Base-by-base conservation (phyloP, 2,888 invertebrate genomes). In the Bhutanitis thaidina region DNA sequence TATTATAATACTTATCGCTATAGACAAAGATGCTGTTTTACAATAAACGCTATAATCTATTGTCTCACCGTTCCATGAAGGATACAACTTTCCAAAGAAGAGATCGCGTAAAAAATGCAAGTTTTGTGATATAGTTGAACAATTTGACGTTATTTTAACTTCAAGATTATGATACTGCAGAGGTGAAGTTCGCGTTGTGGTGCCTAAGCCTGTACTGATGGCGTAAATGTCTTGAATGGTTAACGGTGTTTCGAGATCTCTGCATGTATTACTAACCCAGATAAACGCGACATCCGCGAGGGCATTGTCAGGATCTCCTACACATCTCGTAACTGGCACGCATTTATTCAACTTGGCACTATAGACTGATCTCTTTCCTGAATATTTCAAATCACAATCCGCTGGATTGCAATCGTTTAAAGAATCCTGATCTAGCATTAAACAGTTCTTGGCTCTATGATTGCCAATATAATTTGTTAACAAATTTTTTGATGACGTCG, bases 71-170 rank as follows among this genome's bases (percentile, higher is more conserved):
- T 63, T 61, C 1, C 54, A 30, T 4, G 61, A 29, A 3, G 72
- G 68, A 48, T 59, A 71, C 5, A 84, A 53, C 48, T 73, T 80
- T 0, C 84, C 82, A 40, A 59, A 64, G 41, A 82, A 57, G 27
- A 84, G 52, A 59, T 85, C 81, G 55, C 57, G 65, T 12, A 86
- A 49, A 15, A 85, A 61, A 15, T 66, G 60, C 7, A 85, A 32
- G 58, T 84, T 81, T 58, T 86, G 72, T 1, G 86, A 86, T 59
- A 86, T 74, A 0, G 84, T 80, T 0, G 80, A 66, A 44, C 80
- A 80, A 56, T 86, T 82, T 0, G 80, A 71, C 49, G 64, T 67
- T 1, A 77, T 49, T 53, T 68, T 55, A 1, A 74, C 39, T 43
- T 64, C 66, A n/a, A 55, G 13, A 32, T 57, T 43, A 12, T 64